Base-by-base conservation (phyloP, 2,113 vertebrate species). In the Solenodon paradoxus region DNA sequence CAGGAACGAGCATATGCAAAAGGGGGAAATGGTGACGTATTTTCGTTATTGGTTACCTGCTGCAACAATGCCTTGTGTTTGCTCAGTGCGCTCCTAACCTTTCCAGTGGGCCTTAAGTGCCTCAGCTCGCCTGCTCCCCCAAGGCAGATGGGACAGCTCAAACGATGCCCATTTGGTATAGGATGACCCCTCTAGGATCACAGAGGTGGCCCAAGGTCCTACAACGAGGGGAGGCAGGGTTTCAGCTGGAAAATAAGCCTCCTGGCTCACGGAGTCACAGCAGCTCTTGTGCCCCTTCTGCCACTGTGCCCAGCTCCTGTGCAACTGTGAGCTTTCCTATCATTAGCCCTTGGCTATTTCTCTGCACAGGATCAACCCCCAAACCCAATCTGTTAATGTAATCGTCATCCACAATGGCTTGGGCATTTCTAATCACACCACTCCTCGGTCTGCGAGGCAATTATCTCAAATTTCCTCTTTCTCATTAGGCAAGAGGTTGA, bases 391-490 rank as follows among this genome's bases (percentile, higher is more conserved):
- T 59, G 86, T 71, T 75, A 69, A 64, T 15, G 84, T 35, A 51
- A 57, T 40, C 49, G 15, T 61, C 96, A 35, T 63, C 69, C 47
- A 75, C 63, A 19, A 74, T 35, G 42, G 63, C 68, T 3, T 40
- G 84, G 93, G 93, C 92, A 35, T 82, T 92, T 79, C 95, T 80
- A 82, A 83, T 93, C 93, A 40, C 63, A 51, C 90, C 16, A 5
- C 63, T 1, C 32, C 86, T 92, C 9, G 4, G 64, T 40, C 85
- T 35, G 57, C 2, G 11, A 0, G 0, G 94, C 38, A 71, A 92
- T 96, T 84, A 86, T 69, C 86, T 66, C 11, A 10, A 63, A 32
- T 55, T 79, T 93, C 80, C 83, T 74, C 78, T 32, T 87, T 92
- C 95, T 95, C 86, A 66, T 93, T 93, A 88, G 82, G 87, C 57